Evolutionary conservation across 2,113 vertebrate genomes (phyloP).

Genomic region (Circaetus gallicus): DNA sequence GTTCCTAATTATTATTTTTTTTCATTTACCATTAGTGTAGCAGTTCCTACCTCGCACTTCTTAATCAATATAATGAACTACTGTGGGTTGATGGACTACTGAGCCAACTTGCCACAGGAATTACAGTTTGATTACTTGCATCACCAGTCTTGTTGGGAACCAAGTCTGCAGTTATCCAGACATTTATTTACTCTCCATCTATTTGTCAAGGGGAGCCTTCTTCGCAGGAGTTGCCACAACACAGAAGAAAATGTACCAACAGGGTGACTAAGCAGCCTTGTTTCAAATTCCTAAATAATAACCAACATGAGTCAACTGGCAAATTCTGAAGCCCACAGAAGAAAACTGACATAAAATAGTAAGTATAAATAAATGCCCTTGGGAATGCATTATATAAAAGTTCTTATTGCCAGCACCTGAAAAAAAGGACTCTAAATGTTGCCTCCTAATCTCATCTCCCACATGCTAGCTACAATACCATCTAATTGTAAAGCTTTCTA

Average conservation of each 20-base stretch:
- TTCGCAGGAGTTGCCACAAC: neutral
- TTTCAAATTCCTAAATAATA: neutral
- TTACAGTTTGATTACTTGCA: neutral
- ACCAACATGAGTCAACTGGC: neutral
- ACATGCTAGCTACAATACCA: neutral
- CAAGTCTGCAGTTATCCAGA: neutral
- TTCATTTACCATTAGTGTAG: neutral
- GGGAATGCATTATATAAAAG: neutral
- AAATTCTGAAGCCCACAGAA: neutral
- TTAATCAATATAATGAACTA: neutral
- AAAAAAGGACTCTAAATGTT: neutral
- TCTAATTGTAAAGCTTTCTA: neutral
- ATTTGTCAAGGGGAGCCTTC: neutral
- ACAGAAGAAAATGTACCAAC: neutral
- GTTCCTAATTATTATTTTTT: neutral
- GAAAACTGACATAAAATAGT: neutral
- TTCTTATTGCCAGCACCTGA: neutral
- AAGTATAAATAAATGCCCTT: neutral
- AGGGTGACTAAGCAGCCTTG: conserved; percentile 1
- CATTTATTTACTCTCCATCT: neutral
- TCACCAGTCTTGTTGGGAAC: neutral
- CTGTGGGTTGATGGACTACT: neutral
- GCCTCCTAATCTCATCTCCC: neutral
- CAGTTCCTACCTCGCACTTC: neutral
- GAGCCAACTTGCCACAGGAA: neutral